Conservation (phyloP, 2,113 vertebrate genomes). For the Cromileptes altivelis region DNA sequence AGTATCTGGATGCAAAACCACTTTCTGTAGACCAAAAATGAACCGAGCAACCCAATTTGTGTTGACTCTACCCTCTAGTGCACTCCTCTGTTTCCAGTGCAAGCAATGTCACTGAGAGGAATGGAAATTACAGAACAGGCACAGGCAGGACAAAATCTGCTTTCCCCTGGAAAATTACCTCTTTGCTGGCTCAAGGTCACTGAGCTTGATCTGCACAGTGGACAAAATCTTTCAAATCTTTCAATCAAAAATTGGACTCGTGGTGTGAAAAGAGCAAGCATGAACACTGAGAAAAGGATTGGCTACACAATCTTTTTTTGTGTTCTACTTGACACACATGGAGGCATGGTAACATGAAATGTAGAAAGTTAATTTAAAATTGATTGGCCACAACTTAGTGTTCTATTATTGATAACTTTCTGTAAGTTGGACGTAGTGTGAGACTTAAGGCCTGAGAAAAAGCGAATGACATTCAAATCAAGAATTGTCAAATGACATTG, state of each 20-base stretch:
- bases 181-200: constrained; percentile 12
- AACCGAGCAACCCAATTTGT: not conserved
- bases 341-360: not conserved
- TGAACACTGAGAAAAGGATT: no score
- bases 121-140: not conserved
- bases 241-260: not conserved
- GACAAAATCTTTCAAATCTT: constrained; percentile 19
- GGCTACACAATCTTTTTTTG: not conserved
- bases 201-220: not conserved
- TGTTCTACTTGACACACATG: not conserved
- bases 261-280: not conserved
- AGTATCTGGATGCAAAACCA: not conserved
- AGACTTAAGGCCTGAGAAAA: not conserved
- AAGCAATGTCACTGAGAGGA: not conserved
- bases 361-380: not conserved
- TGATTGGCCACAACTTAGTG: not conserved
- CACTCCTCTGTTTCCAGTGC: not conserved
- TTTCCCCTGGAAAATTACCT: not conserved
- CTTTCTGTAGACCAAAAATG: constrained; percentile 10
- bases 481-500: not conserved
- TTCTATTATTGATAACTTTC: not conserved
- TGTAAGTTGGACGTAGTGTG: not conserved
- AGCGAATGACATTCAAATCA: not conserved
- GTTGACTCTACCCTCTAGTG: constrained; percentile 2
- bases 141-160: constrained; percentile 1